A percentile compares a stretch with the other conserved stretches of the same genome.
phyloP scores from a whole-genome alignment of 1,140 invertebrate genomes.

The Dendroctonus valens region DNA sequence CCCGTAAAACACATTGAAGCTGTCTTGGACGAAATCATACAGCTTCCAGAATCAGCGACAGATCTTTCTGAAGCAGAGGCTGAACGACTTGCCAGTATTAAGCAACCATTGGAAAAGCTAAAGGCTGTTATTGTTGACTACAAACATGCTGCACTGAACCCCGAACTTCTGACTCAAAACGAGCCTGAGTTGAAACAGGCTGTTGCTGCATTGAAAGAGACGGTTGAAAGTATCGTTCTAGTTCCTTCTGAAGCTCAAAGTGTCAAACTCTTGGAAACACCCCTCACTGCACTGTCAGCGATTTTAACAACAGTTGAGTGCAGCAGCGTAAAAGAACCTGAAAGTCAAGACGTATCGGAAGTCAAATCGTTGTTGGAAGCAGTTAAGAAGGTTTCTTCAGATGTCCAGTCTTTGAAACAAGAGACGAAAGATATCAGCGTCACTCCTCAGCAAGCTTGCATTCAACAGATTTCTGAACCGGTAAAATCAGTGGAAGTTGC shows the following conservation, averaged over 20 bases:
- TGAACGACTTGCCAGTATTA: constrained; percentile 14
- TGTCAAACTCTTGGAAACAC: no score
- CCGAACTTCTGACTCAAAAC: constrained; percentile 13
- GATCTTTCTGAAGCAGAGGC: constrained; percentile 15
- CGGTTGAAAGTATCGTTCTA: no score
- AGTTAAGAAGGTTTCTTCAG: constrained; percentile 2
- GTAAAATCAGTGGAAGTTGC: no score
- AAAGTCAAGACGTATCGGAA: background rate
- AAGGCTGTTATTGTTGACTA: constrained; percentile 19
- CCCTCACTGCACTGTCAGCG: no score
- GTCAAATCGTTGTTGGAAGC: constrained; percentile 5
- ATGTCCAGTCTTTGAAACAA: constrained; percentile 9
- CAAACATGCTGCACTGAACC: constrained; percentile 15
- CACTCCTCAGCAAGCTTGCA: background rate
- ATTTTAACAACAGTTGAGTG: no score
- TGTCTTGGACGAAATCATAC: constrained; percentile 8
- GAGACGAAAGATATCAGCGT: background rate
- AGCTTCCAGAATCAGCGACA: background rate
- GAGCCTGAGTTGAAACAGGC: constrained; percentile 15
- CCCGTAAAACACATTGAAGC: constrained; percentile 5
- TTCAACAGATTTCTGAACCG: no score
- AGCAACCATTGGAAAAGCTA: constrained; percentile 29
- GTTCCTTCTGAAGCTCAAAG: no score
- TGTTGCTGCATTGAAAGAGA: no score
- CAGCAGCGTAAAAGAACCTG: background rate